These are phyloP conservation scores for Zootermopsis nevadensis DNA, from an alignment of 2,888 invertebrate species.

Conservation along the genomic window DNA sequence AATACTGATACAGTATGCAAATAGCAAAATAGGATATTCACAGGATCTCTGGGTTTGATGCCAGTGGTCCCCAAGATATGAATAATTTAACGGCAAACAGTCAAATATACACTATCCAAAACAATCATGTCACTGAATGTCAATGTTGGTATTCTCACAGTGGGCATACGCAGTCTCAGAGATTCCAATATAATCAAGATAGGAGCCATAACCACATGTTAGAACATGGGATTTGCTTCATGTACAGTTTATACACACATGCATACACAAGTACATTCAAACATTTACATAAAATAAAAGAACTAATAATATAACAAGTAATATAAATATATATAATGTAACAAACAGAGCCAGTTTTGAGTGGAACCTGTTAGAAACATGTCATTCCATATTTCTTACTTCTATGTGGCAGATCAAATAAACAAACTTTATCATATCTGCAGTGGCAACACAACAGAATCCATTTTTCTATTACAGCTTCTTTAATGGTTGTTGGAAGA, in stretches of 20 bases:
- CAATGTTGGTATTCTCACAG: too few relatives aligned
- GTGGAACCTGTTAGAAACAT: neutral
- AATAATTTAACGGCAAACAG: too few relatives aligned
- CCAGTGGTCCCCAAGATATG: too few relatives aligned
- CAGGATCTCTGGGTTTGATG: too few relatives aligned
- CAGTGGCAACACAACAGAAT: neutral
- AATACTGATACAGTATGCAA: too few relatives aligned
- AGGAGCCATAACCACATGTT: too few relatives aligned
- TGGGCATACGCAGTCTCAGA: too few relatives aligned
- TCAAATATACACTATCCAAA: too few relatives aligned
- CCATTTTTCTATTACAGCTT: neutral
- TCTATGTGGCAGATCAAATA: neutral
- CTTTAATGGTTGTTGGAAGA: neutral
- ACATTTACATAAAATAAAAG: conserved; percentile 6
- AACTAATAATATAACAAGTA: neutral
- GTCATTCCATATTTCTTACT: neutral
- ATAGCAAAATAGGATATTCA: too few relatives aligned
- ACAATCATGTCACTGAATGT: too few relatives aligned
- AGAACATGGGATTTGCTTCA: neutral
- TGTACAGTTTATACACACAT: conserved; percentile 1
- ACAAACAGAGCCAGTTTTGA: conserved; percentile 2
- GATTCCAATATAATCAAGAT: too few relatives aligned
- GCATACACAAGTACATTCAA: neutral
- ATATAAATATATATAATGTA: conserved; percentile 7
- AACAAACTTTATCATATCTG: neutral